These are phyloP conservation scores for Caligus rogercresseyi DNA, from an alignment of 1,140 invertebrate genomes.

Conservation along the genomic window DNA sequence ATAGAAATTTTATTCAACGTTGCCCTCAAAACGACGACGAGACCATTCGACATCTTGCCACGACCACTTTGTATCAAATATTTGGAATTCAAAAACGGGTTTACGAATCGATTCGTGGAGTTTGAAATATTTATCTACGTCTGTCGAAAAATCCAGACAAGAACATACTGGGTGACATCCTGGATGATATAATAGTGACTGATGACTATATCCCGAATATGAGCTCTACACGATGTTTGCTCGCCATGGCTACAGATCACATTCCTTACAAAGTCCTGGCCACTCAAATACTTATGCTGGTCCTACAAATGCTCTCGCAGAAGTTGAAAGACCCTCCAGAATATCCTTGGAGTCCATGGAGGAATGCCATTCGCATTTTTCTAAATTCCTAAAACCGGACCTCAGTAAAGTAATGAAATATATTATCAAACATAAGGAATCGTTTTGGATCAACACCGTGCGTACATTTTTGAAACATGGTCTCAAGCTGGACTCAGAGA, in stretches of 20 bases:
- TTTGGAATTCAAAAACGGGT: not conserved
- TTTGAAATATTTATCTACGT: not conserved
- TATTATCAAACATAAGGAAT: not conserved
- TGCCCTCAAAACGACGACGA: not conserved
- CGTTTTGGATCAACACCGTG: not conserved
- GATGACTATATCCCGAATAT: not conserved
- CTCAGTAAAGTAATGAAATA: not conserved
- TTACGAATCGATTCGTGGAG: not conserved
- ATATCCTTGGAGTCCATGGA: not conserved
- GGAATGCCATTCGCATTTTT: not conserved
- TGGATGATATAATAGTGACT: not conserved
- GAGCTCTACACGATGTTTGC: not conserved
- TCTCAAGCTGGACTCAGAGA: not conserved
- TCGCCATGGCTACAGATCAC: not conserved
- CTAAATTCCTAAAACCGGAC: not conserved
- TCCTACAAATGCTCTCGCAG: not conserved
- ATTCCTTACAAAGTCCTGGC: not conserved
- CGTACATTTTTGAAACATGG: slow-evolving; percentile 6
- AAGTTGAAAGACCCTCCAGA: not conserved
- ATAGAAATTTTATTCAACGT: not conserved
- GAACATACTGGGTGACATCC: not conserved
- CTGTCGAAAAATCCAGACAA: not conserved
- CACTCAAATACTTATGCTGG: not conserved
- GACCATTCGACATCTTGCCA: not conserved
- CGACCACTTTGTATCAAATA: not conserved